These are phyloP conservation scores for Caenorhabditis zanzibari DNA, from an alignment of 2,888 invertebrate genomes.

Conservation along the genomic window DNA sequence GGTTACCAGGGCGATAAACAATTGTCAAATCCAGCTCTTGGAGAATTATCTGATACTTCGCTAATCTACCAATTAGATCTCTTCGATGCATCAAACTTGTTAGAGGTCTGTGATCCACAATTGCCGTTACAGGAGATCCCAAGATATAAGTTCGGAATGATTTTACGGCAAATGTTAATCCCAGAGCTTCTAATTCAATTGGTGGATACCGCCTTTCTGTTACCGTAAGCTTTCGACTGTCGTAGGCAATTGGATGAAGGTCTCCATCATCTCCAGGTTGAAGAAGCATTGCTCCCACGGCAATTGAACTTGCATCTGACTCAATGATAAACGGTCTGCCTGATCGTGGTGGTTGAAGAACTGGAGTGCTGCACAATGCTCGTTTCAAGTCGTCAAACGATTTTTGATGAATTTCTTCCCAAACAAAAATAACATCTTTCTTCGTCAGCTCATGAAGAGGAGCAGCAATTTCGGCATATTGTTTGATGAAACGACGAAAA, in stretches of 20 bases:
- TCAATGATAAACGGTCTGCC: constrained; percentile 55
- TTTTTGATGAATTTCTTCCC: constrained; percentile 37
- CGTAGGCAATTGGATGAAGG: constrained; percentile 57
- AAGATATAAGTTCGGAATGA: constrained; percentile 59
- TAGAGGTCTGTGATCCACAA: constrained; percentile 62
- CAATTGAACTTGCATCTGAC: constrained; percentile 58
- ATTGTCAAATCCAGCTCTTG: neutral
- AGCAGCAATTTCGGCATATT: constrained; percentile 63
- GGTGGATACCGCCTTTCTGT: constrained; percentile 55
- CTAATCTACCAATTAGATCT: constrained; percentile 54
- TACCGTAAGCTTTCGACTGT: constrained; percentile 39
- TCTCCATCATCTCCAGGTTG: constrained; percentile 40
- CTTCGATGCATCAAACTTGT: constrained; percentile 33
- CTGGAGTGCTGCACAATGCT: constrained; percentile 50
- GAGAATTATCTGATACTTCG: constrained; percentile 54
- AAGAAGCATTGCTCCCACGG: constrained; percentile 57
- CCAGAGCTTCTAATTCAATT: constrained; percentile 65
- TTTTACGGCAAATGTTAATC: constrained; percentile 36
- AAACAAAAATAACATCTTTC: constrained; percentile 38
- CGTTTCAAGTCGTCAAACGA: constrained; percentile 62
- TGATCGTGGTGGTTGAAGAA: constrained; percentile 37
- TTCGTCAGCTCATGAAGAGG: constrained; percentile 67
- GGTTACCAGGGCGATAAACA: neutral
- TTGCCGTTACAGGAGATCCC: constrained; percentile 36
- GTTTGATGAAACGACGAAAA: constrained; percentile 66